A percentile compares a stretch with the other conserved stretches of the same genome.
phyloP scores from a whole-genome alignment of 2,797 vertebrate genomes.

The Pantherophis alleghaniensis region DNA sequence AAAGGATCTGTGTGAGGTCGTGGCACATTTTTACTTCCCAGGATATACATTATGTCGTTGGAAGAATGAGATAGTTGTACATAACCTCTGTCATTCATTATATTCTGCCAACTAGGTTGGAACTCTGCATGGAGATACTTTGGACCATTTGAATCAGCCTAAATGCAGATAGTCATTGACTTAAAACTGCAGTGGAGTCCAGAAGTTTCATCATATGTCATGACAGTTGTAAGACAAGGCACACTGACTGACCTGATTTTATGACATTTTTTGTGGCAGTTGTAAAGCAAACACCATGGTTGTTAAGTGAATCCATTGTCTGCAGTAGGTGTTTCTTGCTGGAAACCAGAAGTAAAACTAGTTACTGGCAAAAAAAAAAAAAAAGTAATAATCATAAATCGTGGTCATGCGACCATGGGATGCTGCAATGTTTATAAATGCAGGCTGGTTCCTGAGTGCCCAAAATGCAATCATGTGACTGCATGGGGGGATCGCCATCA shows the following conservation, averaged over 20 bases:
- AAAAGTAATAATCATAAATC: too few species aligned
- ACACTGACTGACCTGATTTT: neutral
- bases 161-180: neutral
- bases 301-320: neutral
- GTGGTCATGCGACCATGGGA: too few species aligned
- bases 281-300: neutral
- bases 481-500: neutral
- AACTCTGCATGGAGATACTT: neutral
- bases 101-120: neutral
- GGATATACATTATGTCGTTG: neutral
- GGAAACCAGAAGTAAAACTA: too few species aligned
- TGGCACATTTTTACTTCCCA: neutral
- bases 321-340: neutral
- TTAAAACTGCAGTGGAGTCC: neutral
- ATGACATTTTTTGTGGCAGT: neutral
- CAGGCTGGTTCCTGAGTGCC: too few species aligned
- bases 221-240: neutral
- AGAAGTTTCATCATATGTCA: neutral
- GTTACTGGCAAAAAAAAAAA: too few species aligned
- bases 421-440: too few species aligned
- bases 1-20: neutral
- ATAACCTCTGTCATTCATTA: neutral
- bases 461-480: neutral
- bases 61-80: neutral
- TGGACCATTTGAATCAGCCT: neutral